Evolutionary conservation across 2,797 vertebrate species (phyloP).

Genomic region (Picus viridis): DNA sequence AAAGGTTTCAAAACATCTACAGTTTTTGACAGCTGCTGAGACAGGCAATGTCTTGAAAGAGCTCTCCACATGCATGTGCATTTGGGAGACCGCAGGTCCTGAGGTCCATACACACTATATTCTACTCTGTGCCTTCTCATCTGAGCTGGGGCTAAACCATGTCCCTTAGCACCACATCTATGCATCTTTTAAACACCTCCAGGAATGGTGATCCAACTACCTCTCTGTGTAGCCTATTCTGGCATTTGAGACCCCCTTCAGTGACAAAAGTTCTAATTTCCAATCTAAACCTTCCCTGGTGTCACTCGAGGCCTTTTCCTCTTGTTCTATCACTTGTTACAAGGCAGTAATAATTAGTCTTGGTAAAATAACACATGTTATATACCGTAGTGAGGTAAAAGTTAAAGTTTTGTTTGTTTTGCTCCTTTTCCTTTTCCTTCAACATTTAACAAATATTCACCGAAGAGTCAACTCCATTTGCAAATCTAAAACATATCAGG

Average conservation of each 20-base stretch:
- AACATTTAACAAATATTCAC: background rate
- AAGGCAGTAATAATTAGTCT: background rate
- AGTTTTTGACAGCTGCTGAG: background rate
- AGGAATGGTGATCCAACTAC: too few relatives aligned
- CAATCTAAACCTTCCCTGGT: too few relatives aligned
- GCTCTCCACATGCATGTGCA: background rate
- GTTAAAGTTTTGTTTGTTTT: background rate
- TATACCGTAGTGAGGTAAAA: background rate
- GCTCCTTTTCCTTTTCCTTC: background rate
- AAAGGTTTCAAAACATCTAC: background rate
- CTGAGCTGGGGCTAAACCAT: background rate
- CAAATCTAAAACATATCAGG: background rate
- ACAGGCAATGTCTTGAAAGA: background rate
- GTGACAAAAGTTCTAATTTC: too few relatives aligned
- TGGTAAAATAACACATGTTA: background rate
- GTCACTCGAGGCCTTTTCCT: too few relatives aligned
- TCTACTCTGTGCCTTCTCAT: background rate
- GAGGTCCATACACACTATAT: background rate
- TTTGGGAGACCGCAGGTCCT: background rate
- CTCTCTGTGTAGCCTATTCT: too few relatives aligned
- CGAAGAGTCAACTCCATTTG: background rate
- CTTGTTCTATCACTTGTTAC: too few relatives aligned
- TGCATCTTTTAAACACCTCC: too few relatives aligned
- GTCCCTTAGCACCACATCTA: too few relatives aligned
- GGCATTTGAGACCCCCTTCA: too few relatives aligned